A percentile compares a stretch with the other conserved stretches of the same genome.
phyloP scores from a whole-genome alignment of 2,888 invertebrate species.

The Drosophila differens region DNA sequence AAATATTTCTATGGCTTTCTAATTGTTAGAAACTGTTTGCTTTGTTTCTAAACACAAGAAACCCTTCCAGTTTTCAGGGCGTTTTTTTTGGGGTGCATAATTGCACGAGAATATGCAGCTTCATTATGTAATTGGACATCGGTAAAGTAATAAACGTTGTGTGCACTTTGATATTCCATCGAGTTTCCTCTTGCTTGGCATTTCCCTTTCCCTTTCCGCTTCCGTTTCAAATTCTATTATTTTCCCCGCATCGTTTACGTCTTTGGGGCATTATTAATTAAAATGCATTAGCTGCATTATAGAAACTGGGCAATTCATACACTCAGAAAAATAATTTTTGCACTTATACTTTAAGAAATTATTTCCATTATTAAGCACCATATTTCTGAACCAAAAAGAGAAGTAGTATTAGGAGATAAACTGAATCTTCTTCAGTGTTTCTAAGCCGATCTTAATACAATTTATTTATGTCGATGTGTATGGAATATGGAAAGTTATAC shows the following conservation, averaged over 20 bases:
- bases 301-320: not conserved
- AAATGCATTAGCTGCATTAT: not conserved
- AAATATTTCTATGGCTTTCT: not conserved
- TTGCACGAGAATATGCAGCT: not conserved
- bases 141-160: not conserved
- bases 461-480: too few species aligned
- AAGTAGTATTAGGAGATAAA: too few species aligned
- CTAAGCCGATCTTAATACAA: too few species aligned
- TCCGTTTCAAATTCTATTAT: not conserved
- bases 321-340: not conserved
- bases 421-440: too few species aligned
- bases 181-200: not conserved
- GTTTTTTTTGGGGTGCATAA: not conserved
- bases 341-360: not conserved
- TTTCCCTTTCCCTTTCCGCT: not conserved
- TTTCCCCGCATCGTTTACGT: not conserved
- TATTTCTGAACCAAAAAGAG: too few species aligned
- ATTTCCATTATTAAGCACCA: too few species aligned
- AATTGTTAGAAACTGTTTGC: not conserved
- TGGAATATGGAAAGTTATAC: too few species aligned
- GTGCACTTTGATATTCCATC: not conserved
- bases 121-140: not conserved
- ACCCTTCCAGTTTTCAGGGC: not conserved
- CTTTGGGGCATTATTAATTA: not conserved
- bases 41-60: not conserved